Base-by-base conservation (phyloP, 2,113 vertebrate genomes). In the Urocitellus parryii region DNA sequence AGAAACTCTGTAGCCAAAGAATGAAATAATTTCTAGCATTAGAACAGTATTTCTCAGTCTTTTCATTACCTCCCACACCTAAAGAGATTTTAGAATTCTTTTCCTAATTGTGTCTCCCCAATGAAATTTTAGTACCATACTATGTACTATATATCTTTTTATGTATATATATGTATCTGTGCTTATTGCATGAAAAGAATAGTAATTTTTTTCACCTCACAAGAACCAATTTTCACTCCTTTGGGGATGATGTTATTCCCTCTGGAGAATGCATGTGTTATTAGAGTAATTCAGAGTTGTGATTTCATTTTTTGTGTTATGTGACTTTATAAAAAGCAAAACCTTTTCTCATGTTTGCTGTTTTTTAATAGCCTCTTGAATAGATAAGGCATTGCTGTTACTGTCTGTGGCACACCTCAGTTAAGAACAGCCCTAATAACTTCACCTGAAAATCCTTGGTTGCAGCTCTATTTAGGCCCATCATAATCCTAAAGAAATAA, bases 291-390 rank as follows among this genome's bases (percentile, higher is more conserved):
- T 67, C 51, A 32, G 17, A 20, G 70, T 48, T 42, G 5, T 48
- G 39, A 37, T 51, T 42, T 1, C n/a, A 45, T 39, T 78, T 16
- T 87, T 37, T 39, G 13, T 72, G 25, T 61, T 73, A 6, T 39
- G 17, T 68, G 48, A 74, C 13, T 95, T 98, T 63, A 88, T 39
- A 73, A 78, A 74, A 88, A 97, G 48, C 81, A 63, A 72, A 94
- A 88, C 81, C 81, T 97, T 97, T 90, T 77, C 92, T 97, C 34
- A 58, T 63, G 74, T 68, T 45, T 88, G 42, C 83, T 45, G 16
- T 95, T 97, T 98, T 96, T 88, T 45, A 77, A 37, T 82, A 89
- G 25, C 77, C 85, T 85, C 89, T 94, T 81, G 93, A 93, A 94
- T 93, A 95, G 91, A 88, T 90, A 88, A 74, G 90, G 91, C 70